Evolutionary conservation across 2,888 invertebrate species (phyloP).

Genomic region (Drosophila borealis): DNA sequence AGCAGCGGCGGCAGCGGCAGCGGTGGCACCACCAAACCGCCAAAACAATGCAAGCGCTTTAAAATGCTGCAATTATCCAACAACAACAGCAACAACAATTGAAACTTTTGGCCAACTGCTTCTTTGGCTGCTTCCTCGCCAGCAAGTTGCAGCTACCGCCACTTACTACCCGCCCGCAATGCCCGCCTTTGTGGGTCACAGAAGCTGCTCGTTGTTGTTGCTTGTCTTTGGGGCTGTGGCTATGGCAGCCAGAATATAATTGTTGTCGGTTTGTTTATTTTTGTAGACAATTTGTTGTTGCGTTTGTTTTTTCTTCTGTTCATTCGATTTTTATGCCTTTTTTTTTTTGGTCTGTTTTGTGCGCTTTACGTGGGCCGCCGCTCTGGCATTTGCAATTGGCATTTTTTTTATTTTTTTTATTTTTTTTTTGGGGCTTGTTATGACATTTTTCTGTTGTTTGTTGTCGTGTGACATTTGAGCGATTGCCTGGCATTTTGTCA

Average conservation of each 20-base stretch:
- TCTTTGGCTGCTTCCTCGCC: constrained; percentile 48
- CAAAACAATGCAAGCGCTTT: constrained; percentile 69
- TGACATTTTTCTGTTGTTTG: constrained; percentile 58
- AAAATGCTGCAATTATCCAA: constrained; percentile 71
- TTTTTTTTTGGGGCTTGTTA: constrained; percentile 57
- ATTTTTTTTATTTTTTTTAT: constrained; percentile 24
- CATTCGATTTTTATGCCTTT: background rate
- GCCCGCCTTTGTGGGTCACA: constrained; percentile 54
- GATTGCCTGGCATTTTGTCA: constrained; percentile 66
- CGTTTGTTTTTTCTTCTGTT: background rate
- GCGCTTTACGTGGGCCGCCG: constrained; percentile 27
- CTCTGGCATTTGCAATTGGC: constrained; percentile 63
- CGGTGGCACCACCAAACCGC: constrained; percentile 34
- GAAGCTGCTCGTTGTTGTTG: constrained; percentile 23
- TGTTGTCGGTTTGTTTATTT: constrained; percentile 44
- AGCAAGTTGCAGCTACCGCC: constrained; percentile 4
- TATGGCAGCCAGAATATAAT: constrained; percentile 55
- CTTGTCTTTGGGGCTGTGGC: constrained; percentile 31
- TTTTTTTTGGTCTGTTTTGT: constrained; percentile 7
- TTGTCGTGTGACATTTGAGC: constrained; percentile 62
- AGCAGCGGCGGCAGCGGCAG: constrained; percentile 25
- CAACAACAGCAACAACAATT: constrained; percentile 44
- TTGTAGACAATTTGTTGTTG: constrained; percentile 23
- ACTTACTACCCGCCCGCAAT: background rate
- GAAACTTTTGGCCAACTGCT: constrained; percentile 56